Conservation (phyloP, 1,140 invertebrate genomes). For the Helicoverpa armigera region DNA sequence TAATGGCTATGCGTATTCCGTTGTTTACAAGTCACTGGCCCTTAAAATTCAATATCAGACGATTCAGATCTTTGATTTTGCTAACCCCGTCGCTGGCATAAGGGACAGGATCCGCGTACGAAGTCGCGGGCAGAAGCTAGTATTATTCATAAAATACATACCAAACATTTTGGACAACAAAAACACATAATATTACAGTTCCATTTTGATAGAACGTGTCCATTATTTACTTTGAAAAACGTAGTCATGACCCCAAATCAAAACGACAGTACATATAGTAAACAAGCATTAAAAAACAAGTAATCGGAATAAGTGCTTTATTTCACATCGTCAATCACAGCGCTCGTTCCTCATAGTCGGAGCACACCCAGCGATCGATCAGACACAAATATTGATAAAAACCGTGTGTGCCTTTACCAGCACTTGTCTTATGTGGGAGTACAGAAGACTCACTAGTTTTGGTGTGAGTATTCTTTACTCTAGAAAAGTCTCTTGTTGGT, state of each 20-base stretch:
- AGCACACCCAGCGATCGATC: slow-evolving; percentile 18
- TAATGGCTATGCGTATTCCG: too few species aligned
- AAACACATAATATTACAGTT: too few species aligned
- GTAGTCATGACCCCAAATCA: background rate
- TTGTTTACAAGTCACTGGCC: too few species aligned
- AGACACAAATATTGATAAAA: slow-evolving; percentile 42
- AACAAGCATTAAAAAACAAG: background rate
- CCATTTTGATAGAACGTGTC: too few species aligned
- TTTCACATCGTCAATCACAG: slow-evolving; percentile 15
- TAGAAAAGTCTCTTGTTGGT: too few species aligned
- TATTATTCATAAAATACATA: too few species aligned
- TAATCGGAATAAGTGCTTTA: slow-evolving; percentile 10
- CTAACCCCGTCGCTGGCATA: too few species aligned
- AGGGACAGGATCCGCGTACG: too few species aligned
- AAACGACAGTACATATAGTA: background rate
- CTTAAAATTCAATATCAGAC: too few species aligned
- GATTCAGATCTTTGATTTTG: too few species aligned
- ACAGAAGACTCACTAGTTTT: background rate
- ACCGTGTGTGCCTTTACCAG: background rate
- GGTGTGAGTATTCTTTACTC: background rate
- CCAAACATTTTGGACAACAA: too few species aligned
- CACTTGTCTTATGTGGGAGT: background rate
- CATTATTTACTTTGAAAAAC: background rate
- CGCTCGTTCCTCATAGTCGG: background rate
- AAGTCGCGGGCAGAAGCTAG: too few species aligned